Conservation (phyloP, 92 coral and sea anemone species). For the Ricordea florida region DNA sequence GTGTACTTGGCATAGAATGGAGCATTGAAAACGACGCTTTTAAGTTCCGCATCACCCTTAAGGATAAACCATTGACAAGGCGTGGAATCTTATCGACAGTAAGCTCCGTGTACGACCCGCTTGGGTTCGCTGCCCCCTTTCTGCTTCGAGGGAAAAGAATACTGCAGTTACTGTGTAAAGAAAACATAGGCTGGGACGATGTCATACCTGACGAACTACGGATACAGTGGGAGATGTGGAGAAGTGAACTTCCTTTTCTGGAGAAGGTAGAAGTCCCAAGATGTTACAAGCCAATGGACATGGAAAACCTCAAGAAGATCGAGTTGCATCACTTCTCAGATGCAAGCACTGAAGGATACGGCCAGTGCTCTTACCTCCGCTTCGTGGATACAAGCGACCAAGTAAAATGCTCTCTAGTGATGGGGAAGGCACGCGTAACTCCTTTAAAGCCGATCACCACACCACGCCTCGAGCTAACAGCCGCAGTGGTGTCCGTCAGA, state of each 20-base stretch:
- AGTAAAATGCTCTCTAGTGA: background rate
- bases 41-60: slow-evolving; percentile 23
- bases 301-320: background rate
- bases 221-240: slow-evolving; percentile 35
- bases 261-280: slow-evolving; percentile 17
- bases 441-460: background rate
- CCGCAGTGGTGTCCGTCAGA: slow-evolving; percentile 36
- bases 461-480: slow-evolving; percentile 42
- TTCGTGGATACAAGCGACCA: background rate
- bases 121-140: slow-evolving; percentile 43
- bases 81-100: slow-evolving; percentile 50
- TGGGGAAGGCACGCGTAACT: background rate
- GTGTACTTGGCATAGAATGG: slow-evolving; percentile 44
- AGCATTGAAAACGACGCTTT: slow-evolving; percentile 31
- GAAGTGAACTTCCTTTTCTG: slow-evolving; percentile 18
- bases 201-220: slow-evolving; percentile 16
- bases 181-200: slow-evolving; percentile 24
- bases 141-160: slow-evolving; percentile 42
- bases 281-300: slow-evolving; percentile 31
- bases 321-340: slow-evolving; percentile 45
- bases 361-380: slow-evolving; percentile 4
- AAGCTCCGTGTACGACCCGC: slow-evolving; percentile 35
- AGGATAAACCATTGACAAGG: slow-evolving; percentile 35
- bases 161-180: slow-evolving; percentile 33
- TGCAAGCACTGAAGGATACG: slow-evolving; percentile 32